Percentiles rank a stretch among this genome's conserved stretches.
phyloP scores from a whole-genome alignment of 1,140 invertebrate species.

The Dreissena polymorpha region DNA sequence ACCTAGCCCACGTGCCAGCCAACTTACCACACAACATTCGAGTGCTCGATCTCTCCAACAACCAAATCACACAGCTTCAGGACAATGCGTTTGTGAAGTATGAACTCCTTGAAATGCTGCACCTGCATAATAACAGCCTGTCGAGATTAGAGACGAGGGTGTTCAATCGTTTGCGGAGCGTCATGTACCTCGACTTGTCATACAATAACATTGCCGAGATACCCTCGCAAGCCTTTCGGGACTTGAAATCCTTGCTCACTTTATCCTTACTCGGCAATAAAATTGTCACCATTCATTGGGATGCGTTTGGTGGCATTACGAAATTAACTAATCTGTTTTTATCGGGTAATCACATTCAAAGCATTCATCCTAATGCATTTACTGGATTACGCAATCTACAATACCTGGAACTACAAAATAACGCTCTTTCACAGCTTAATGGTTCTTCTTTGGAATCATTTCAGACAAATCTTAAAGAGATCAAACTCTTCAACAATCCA shows the following conservation, averaged over 20 bases:
- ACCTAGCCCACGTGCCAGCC: constrained; percentile 62
- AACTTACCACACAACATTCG: constrained; percentile 66
- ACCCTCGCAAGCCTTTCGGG: constrained; percentile 63
- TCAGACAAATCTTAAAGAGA: constrained; percentile 37
- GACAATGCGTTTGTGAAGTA: constrained; percentile 65
- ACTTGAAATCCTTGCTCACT: constrained; percentile 53
- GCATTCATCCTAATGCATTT: constrained; percentile 64
- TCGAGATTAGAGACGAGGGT: constrained; percentile 60
- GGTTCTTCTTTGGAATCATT: constrained; percentile 57
- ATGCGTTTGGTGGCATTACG: constrained; percentile 61
- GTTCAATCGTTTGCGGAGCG: constrained; percentile 61
- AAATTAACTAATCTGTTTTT: constrained; percentile 66
- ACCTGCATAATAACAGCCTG: constrained; percentile 69
- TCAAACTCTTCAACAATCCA: constrained; percentile 72
- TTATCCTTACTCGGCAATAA: constrained; percentile 69
- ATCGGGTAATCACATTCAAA: constrained; percentile 65
- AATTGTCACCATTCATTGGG: constrained; percentile 59
- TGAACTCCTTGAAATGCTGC: constrained; percentile 63
- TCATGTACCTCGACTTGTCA: constrained; percentile 71
- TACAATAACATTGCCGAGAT: constrained; percentile 66
- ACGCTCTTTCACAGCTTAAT: constrained; percentile 61
- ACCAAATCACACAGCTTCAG: constrained; percentile 62
- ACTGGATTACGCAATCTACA: constrained; percentile 59
- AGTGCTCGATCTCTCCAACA: constrained; percentile 68
- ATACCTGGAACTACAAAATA: constrained; percentile 68